Percentiles rank a stretch among this genome's conserved stretches.
Conservation (phyloP, 2,888 invertebrate genomes). For the Volucella bombylans region DNA sequence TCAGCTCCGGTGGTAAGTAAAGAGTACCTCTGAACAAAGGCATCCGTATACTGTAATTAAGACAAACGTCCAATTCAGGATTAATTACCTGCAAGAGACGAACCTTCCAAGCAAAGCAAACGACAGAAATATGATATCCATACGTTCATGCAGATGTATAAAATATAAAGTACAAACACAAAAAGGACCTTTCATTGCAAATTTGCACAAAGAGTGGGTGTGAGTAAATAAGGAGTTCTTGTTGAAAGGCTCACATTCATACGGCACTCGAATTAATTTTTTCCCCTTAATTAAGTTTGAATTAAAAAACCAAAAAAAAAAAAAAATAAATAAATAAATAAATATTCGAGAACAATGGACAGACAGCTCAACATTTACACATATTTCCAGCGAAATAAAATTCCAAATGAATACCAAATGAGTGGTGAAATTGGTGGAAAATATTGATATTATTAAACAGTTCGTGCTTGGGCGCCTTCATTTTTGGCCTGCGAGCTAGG, state of each 20-base stretch:
- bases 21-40: slow-evolving; percentile 57
- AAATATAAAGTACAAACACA: slow-evolving; percentile 9
- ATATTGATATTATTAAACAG: slow-evolving; percentile 69
- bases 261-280: slow-evolving; percentile 45
- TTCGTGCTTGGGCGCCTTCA: slow-evolving; percentile 64
- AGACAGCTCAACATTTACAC: slow-evolving; percentile 1
- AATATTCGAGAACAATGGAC: slow-evolving; percentile 4
- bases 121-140: slow-evolving; percentile 32
- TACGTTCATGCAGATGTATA: slow-evolving; percentile 35
- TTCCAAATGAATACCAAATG: slow-evolving; percentile 67
- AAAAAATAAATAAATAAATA: background rate
- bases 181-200: slow-evolving; percentile 39
- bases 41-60: slow-evolving; percentile 60
- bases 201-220: slow-evolving; percentile 49
- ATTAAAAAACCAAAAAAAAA: slow-evolving; percentile 21
- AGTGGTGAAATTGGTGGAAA: slow-evolving; percentile 63
- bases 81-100: slow-evolving; percentile 64
- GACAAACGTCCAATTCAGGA: slow-evolving; percentile 54
- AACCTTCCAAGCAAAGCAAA: slow-evolving; percentile 39
- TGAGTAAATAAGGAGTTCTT: slow-evolving; percentile 46
- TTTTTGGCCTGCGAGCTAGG: slow-evolving; percentile 7
- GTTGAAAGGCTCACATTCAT: slow-evolving; percentile 17
- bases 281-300: slow-evolving; percentile 65
- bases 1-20: slow-evolving; percentile 15
- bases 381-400: slow-evolving; percentile 38